phyloP scores from a whole-genome alignment of 2,797 vertebrate genomes.

The Karalla daura region DNA sequence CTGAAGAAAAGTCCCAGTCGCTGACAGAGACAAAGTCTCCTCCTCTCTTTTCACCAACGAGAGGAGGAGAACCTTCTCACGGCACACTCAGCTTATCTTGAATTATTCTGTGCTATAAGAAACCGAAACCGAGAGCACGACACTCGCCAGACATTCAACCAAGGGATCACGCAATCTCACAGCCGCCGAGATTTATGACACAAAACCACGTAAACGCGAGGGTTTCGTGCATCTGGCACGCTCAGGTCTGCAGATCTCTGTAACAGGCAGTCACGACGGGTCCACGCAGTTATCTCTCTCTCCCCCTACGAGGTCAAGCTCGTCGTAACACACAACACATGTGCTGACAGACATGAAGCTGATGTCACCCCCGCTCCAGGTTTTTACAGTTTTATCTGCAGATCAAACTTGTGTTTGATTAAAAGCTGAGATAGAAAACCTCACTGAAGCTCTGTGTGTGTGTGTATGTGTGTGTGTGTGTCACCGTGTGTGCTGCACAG shows the following conservation, averaged over 20 bases:
- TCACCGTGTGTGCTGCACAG: slow-evolving; percentile 35
- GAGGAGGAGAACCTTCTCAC: too few species aligned
- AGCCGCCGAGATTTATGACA: background rate
- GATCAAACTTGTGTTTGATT: slow-evolving; percentile 59
- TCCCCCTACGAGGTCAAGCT: background rate
- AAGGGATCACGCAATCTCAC: background rate
- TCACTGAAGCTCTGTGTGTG: slow-evolving; percentile 20
- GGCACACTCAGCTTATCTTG: too few species aligned
- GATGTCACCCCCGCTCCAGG: slow-evolving; percentile 34
- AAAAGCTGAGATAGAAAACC: slow-evolving; percentile 55
- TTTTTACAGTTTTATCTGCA: slow-evolving; percentile 53
- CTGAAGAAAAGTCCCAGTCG: too few species aligned
- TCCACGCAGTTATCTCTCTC: background rate
- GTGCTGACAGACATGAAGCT: slow-evolving; percentile 14
- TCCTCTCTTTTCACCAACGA: too few species aligned
- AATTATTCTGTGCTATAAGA: too few species aligned
- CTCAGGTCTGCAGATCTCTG: background rate
- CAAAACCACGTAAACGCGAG: background rate
- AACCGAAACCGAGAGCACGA: too few species aligned
- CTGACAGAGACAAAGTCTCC: too few species aligned
- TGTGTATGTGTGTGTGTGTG: slow-evolving; percentile 13
- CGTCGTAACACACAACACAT: slow-evolving; percentile 19
- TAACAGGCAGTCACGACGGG: background rate
- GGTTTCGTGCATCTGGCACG: background rate
- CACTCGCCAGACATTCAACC: too few species aligned